phyloP scores from a whole-genome alignment of 2,113 vertebrate genomes.

The Chloropsis cyanopogon region DNA sequence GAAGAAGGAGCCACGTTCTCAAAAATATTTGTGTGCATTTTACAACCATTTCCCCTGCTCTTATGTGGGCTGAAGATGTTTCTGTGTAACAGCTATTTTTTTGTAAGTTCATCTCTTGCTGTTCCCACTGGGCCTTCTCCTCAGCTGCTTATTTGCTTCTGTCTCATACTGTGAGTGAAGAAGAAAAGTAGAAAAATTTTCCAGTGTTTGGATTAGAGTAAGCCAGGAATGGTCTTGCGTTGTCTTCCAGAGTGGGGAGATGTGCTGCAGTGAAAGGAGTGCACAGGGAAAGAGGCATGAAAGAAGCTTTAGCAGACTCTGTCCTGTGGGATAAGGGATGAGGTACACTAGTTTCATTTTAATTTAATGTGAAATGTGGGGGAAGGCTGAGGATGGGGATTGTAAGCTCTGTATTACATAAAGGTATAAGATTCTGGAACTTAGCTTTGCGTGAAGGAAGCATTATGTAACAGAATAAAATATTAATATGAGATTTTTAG shows the following conservation, averaged over 20 bases:
- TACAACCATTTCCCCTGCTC: not conserved
- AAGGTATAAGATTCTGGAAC: not conserved
- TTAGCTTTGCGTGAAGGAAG: not conserved
- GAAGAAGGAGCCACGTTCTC: not conserved
- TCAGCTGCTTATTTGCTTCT: not conserved
- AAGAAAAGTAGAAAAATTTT: not conserved
- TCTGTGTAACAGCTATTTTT: not conserved
- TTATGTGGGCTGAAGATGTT: not conserved
- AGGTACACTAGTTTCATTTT: not conserved
- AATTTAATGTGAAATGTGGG: constrained; percentile 4
- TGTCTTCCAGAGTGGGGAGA: not conserved
- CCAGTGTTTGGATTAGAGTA: not conserved
- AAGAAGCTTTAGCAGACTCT: not conserved
- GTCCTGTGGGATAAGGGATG: not conserved
- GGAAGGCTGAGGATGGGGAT: not conserved
- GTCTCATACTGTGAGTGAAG: not conserved
- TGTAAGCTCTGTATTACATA: not conserved
- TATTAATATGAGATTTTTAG: not conserved
- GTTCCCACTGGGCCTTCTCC: not conserved
- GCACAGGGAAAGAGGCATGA: not conserved
- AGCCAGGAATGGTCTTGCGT: not conserved
- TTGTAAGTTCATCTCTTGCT: not conserved
- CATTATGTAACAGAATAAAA: constrained; percentile 39
- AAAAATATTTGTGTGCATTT: not conserved
- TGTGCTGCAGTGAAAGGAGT: not conserved